Evolutionary conservation across 2,888 invertebrate species (phyloP).

Genomic region (Caenorhabditis auriculariae): DNA sequence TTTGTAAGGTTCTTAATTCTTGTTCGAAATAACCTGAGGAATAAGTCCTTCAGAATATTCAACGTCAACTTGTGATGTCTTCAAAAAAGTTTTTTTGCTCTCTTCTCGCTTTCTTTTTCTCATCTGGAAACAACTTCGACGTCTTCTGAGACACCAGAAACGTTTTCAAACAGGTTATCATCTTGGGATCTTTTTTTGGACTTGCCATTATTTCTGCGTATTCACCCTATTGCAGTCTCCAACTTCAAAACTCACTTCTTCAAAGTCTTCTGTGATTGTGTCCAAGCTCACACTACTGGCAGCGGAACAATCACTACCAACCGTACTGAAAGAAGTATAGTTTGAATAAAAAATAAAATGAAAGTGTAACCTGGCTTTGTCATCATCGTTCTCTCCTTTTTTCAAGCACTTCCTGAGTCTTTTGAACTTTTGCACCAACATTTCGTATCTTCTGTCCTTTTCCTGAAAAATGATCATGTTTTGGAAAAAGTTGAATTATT

Average conservation of each 20-base stretch:
- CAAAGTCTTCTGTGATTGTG: slow-evolving; percentile 61
- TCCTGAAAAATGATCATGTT: slow-evolving; percentile 34
- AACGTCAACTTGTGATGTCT: no score
- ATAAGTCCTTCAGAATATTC: no score
- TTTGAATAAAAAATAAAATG: neutral
- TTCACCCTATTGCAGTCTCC: no score
- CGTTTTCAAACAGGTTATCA: no score
- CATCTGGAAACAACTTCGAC: no score
- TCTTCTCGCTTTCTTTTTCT: no score
- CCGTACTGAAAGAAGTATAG: slow-evolving; percentile 26
- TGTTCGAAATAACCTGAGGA: no score
- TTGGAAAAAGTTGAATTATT: slow-evolving; percentile 1
- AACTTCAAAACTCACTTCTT: slow-evolving; percentile 56
- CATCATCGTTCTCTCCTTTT: slow-evolving; percentile 31
- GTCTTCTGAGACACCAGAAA: no score
- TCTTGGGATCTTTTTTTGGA: no score
- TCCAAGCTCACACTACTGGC: slow-evolving; percentile 54
- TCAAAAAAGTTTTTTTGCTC: no score
- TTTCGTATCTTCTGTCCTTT: slow-evolving; percentile 58
- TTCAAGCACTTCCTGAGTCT: slow-evolving; percentile 38
- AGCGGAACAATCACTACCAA: slow-evolving; percentile 55
- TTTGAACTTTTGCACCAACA: slow-evolving; percentile 56
- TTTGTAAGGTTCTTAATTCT: no score
- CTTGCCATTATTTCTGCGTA: no score
- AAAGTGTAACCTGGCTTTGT: slow-evolving; percentile 20